phyloP scores from a whole-genome alignment of 2,888 invertebrate species.

The Meloe dianella region DNA sequence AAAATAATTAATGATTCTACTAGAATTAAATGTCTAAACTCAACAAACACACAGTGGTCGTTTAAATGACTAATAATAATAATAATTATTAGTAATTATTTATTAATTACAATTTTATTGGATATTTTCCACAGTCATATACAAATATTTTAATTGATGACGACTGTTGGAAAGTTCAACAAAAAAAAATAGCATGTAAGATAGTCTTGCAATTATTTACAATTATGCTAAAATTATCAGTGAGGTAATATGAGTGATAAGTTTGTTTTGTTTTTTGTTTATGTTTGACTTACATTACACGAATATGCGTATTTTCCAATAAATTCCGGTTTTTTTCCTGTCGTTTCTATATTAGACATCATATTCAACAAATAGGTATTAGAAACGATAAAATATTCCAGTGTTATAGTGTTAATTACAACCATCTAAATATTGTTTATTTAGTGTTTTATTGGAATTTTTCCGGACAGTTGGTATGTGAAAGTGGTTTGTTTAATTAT shows the following conservation, averaged over 20 bases:
- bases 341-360: neutral
- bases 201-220: neutral
- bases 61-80: too few species aligned
- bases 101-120: too few species aligned
- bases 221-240: neutral
- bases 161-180: neutral
- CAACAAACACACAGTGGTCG: too few species aligned
- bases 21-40: too few species aligned
- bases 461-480: slow-evolving; percentile 8
- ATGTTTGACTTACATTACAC: neutral
- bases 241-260: neutral
- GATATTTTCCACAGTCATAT: neutral
- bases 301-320: neutral
- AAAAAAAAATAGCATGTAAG: neutral
- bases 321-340: neutral
- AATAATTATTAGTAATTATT: too few species aligned
- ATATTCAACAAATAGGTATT: neutral
- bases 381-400: neutral
- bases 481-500: neutral
- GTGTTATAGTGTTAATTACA: neutral
- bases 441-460: neutral
- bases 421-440: neutral
- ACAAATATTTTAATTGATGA: neutral
- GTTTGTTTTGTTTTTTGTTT: neutral
- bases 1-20: too few species aligned